Base-by-base conservation (phyloP, 2,888 invertebrate species). In the Platerodrilus igneus region DNA sequence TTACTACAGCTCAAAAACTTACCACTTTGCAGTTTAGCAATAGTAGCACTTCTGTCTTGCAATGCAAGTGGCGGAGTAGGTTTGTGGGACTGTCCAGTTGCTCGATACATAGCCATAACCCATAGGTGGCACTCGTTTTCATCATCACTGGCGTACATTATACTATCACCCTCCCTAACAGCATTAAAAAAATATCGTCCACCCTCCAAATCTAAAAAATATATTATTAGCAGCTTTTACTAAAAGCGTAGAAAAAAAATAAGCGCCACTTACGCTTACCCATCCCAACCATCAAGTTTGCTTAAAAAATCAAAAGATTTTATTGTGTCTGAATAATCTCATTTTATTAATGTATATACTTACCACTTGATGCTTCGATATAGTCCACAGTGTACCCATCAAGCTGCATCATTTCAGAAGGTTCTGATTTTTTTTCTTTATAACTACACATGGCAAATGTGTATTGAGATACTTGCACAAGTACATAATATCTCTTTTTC, bases 381-480 rank as follows among this genome's bases (percentile, higher is more conserved):
- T 99, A 99, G 70, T 99, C 99, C 23, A 99, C 97, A 25, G 97
- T 99, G 69, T 95, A 99, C 10, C 95, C 97, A 70, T 99, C 99
- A 40, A 99, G 75, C 70, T 97, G 96, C 89, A 97, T 93, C 91
- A 99, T 96, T 73, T 99, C 99, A 15, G 95, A 92, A 8, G 99
- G 99, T 69, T 99, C 97, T 14, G 93, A 89, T 72, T 97, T 97
- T 76, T 96, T 97, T 71, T 99, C 96, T 69, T 96, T 90, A 69
- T 97, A 99, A 58, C 94, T 96, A 73, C 99, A 99, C 83, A 99
- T 90, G 26, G 99, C 97, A 74, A 99, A 99, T 21, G 97, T 97
- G 71, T 99, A 99, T 74, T 99, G 99, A 46, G 96, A 96, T 26
- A 97, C 96, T 79, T 99, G 97, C 29, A 99, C 97, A 51, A 99